A percentile compares a stretch with the other conserved stretches of the same genome.
phyloP scores from a whole-genome alignment of 2,888 invertebrate genomes.

The Leptinotarsa haldemani region DNA sequence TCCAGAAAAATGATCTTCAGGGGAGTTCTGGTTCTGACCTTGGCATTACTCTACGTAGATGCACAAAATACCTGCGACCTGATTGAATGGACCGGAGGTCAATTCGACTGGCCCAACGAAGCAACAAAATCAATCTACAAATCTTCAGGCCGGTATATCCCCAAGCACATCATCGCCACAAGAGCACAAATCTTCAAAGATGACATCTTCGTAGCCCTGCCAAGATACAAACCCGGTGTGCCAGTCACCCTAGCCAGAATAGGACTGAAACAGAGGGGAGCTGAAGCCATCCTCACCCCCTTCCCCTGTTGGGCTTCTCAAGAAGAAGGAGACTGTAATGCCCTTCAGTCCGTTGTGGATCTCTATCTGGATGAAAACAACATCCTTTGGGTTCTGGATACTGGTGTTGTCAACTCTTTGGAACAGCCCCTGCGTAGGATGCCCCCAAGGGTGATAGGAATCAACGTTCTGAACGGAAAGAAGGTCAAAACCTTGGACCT shows the following conservation, averaged over 20 bases:
- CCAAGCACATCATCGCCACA: conserved; percentile 73
- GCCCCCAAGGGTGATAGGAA: conserved; percentile 72
- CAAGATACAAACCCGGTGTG: conserved; percentile 72
- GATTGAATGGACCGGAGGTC: conserved; percentile 60
- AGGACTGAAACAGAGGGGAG: conserved; percentile 67
- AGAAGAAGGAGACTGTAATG: conserved; percentile 77
- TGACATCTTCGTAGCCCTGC: conserved; percentile 71
- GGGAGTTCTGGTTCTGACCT: conserved; percentile 33
- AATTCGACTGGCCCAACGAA: conserved; percentile 55
- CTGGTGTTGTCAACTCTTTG: conserved; percentile 71
- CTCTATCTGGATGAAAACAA: conserved; percentile 72
- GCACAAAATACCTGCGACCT: conserved; percentile 52
- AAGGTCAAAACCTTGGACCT: conserved; percentile 70
- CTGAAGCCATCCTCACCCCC: conserved; percentile 69
- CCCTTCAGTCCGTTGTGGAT: conserved; percentile 78
- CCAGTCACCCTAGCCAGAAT: conserved; percentile 72
- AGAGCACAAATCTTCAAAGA: conserved; percentile 72
- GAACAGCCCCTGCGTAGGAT: conserved; percentile 71
- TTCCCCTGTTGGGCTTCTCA: conserved; percentile 78
- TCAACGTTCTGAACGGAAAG: conserved; percentile 70
- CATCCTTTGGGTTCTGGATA: conserved; percentile 72
- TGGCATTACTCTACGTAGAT: conserved; percentile 36
- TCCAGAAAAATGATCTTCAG: conserved; percentile 47
- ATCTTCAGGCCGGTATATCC: conserved; percentile 70
- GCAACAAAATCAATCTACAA: conserved; percentile 71